Evolutionary conservation across 2,797 vertebrate species (phyloP), one percentile per base, ranked within the genome.

Genomic region (Ceryle rudis): DNA sequence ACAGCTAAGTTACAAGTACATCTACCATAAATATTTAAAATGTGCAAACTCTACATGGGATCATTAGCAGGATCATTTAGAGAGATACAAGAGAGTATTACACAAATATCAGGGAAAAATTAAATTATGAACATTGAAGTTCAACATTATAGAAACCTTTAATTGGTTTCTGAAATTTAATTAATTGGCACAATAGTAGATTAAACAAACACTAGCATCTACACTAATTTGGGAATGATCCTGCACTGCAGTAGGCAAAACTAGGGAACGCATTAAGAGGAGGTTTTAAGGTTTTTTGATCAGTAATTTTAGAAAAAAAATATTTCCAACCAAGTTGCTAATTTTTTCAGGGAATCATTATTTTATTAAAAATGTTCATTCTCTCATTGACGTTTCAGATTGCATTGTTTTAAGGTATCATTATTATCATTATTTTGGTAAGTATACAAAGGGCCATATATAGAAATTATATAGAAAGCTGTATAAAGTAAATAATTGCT

Each of bases 1-100:
- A 81, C 72, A 91, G 46, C 31, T 41, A 42, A 81, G 31, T 61
- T 81, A 91, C 8, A 7, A 69, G 65, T 94, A 66, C 21, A 89
- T 69, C 62, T 77, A 66, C 51, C 91, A 69, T 18, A 90, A 95
- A 86, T 65, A 81, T 72, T 86, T 81, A 12, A 86, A 93, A 84
- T 28, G 44, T 69, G 70, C 52, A 83, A 83, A 91, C 23, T 62
- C 67, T 44, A n/a, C 31, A 16, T 18, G 35, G n/a, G n/a, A 72
- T 88, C 3, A 4, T 84, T 69, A 84, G 80, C 14, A 62, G 83
- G 86, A 77, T 33, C 12, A 66, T 81, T 90, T 47, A 33, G 35
- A 89, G 60, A 86, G 66, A 74, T 31, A 83, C 7, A 86, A 81
- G 54, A 61, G 3, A 66, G 29, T 16, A 74, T 35, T 61, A 74